phyloP scores from a whole-genome alignment of 2,113 vertebrate genomes.

The Geococcyx californianus region DNA sequence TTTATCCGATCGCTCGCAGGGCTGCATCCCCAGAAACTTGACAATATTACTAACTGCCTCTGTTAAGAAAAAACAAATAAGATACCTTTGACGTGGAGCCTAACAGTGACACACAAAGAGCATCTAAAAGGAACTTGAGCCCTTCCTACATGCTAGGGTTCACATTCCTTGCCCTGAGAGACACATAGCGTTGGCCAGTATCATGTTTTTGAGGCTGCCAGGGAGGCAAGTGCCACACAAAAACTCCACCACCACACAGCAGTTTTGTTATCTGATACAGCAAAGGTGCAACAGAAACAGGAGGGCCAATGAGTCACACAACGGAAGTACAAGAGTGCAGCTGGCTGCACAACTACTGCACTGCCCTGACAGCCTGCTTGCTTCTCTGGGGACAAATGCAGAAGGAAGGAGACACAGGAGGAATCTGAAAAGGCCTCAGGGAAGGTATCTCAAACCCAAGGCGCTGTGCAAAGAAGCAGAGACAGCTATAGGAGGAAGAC shows the following conservation, averaged over 20 bases:
- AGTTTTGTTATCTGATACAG: not conserved
- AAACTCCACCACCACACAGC: fast-evolving
- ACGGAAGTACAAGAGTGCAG: not conserved
- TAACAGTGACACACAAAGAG: not conserved
- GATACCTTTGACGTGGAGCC: not conserved
- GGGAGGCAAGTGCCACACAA: not conserved
- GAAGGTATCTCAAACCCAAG: not conserved
- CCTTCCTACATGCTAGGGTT: not conserved
- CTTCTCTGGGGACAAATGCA: not conserved
- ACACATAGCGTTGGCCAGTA: not conserved
- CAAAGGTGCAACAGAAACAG: not conserved
- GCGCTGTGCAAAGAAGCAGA: not conserved
- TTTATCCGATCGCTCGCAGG: conserved; percentile 83
- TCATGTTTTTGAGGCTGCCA: not conserved
- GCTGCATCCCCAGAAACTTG: conserved; percentile 84
- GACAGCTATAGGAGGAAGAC: not conserved
- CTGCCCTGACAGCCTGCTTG: not conserved
- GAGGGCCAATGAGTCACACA: not conserved
- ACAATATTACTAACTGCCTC: conserved; percentile 84
- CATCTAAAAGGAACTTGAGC: not conserved
- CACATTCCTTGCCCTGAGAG: not conserved
- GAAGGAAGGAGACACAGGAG: not conserved
- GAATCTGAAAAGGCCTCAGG: not conserved
- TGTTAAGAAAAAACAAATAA: conserved; percentile 39
- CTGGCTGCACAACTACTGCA: not conserved